Percentiles rank a stretch among this genome's conserved stretches.
These are phyloP conservation scores for Acipenser ruthenus DNA, from an alignment of 2,797 vertebrate species.

Conservation along the genomic window DNA sequence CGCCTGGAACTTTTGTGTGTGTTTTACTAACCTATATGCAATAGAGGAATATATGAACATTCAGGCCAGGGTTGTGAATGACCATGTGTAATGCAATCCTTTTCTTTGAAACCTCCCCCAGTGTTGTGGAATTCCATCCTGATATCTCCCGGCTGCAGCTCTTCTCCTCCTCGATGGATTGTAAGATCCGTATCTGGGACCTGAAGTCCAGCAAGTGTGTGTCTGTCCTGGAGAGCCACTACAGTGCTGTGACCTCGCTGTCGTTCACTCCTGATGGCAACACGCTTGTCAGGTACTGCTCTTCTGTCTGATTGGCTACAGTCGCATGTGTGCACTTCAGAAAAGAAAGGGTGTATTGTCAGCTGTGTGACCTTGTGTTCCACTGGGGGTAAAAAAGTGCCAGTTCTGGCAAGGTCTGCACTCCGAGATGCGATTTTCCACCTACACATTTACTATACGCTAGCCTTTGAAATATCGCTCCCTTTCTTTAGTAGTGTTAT, in stretches of 20 bases:
- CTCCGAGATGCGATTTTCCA: neutral
- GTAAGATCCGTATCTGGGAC: constrained; percentile 80
- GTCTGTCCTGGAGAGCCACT: constrained; percentile 75
- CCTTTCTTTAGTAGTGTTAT: neutral
- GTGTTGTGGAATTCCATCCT: constrained; percentile 88
- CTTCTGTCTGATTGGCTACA: too few species aligned
- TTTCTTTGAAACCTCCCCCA: constrained; percentile 31
- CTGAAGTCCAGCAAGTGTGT: constrained; percentile 70
- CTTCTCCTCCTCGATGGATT: constrained; percentile 81
- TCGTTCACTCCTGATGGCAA: constrained; percentile 65
- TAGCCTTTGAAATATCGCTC: neutral
- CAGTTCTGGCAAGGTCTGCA: too few species aligned
- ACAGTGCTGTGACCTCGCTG: constrained; percentile 82
- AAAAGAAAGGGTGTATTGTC: neutral
- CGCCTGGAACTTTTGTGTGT: accelerated
- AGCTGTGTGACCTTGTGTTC: neutral
- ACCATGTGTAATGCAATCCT: neutral
- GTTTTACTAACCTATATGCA: neutral
- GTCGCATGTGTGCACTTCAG: neutral
- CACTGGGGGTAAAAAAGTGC: neutral
- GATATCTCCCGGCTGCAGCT: constrained; percentile 75
- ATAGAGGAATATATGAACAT: neutral
- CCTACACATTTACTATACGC: too few species aligned
- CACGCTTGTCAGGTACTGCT: constrained; percentile 77
- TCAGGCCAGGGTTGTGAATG: neutral